Conservation (phyloP, 2,113 vertebrate genomes). For the Odobenus rosmarus region DNA sequence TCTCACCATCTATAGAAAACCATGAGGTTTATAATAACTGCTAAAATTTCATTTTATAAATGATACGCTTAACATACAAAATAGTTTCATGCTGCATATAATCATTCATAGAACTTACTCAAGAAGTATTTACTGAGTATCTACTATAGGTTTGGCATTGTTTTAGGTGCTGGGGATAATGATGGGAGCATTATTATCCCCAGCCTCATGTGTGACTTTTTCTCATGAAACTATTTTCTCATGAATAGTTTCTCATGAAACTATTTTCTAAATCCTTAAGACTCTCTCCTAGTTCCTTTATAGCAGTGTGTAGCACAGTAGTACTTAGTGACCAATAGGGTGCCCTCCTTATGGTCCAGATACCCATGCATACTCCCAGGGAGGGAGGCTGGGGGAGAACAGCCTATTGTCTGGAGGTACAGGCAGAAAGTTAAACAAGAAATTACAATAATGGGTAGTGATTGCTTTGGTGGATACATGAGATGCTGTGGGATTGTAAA, state of each 20-base stretch:
- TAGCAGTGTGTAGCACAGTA: neutral
- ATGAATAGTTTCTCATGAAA: no score
- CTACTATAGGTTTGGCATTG: neutral
- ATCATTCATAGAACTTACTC: neutral
- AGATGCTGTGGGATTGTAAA: neutral
- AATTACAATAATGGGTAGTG: neutral
- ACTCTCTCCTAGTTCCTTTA: neutral
- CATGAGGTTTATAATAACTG: constrained; percentile 10
- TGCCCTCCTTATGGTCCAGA: neutral
- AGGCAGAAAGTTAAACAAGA: neutral
- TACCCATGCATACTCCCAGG: neutral
- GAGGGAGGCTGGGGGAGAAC: no score
- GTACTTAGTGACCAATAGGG: neutral
- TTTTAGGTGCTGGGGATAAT: neutral
- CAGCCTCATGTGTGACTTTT: neutral
- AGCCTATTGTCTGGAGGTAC: neutral
- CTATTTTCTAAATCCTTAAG: neutral
- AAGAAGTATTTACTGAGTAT: neutral
- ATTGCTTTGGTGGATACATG: neutral
- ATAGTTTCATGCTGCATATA: neutral
- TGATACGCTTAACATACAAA: neutral
- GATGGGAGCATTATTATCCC: neutral
- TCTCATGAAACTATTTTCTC: neutral
- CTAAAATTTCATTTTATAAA: constrained; percentile 27
- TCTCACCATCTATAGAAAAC: neutral